These are phyloP conservation scores for Eupeodes luniger DNA, from an alignment of 2,888 invertebrate genomes.

Conservation along the genomic window DNA sequence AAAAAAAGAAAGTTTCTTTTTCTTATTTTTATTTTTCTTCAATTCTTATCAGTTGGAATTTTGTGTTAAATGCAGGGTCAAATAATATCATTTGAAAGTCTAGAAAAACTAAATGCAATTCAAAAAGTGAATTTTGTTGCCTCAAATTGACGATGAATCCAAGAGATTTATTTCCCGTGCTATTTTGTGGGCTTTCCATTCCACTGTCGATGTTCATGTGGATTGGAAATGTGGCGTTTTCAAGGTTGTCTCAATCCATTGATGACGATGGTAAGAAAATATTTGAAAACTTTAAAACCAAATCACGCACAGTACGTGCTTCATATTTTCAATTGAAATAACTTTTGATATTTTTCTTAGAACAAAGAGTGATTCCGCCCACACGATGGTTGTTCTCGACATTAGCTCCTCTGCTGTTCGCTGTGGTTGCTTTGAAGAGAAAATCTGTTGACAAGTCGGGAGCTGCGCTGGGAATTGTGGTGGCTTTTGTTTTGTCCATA, in stretches of 20 bases:
- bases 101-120: slow-evolving; percentile 5
- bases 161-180: slow-evolving; percentile 85
- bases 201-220: slow-evolving; percentile 91
- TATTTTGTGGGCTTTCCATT: slow-evolving; percentile 88
- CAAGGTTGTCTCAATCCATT: slow-evolving; percentile 85
- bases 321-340: neutral
- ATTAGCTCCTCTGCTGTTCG: slow-evolving; percentile 86
- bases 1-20: slow-evolving; percentile 62
- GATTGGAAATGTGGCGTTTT: slow-evolving; percentile 89
- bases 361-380: slow-evolving; percentile 81
- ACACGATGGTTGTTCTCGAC: slow-evolving; percentile 83
- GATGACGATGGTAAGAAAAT: slow-evolving; percentile 86
- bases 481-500: slow-evolving; percentile 91
- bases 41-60: slow-evolving; percentile 52
- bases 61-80: slow-evolving; percentile 52
- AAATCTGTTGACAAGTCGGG: slow-evolving; percentile 90
- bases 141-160: slow-evolving; percentile 46
- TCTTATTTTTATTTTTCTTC: slow-evolving; percentile 12
- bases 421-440: slow-evolving; percentile 88
- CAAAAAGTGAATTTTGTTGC: neutral
- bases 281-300: neutral
- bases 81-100: neutral
- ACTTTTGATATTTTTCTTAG: slow-evolving; percentile 75
- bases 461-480: slow-evolving; percentile 88
- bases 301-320: neutral